Evolutionary conservation across 1,140 invertebrate species (phyloP), one percentile per base, ranked within the genome.

Genomic region (Drosophila lacteicornis): DNA sequence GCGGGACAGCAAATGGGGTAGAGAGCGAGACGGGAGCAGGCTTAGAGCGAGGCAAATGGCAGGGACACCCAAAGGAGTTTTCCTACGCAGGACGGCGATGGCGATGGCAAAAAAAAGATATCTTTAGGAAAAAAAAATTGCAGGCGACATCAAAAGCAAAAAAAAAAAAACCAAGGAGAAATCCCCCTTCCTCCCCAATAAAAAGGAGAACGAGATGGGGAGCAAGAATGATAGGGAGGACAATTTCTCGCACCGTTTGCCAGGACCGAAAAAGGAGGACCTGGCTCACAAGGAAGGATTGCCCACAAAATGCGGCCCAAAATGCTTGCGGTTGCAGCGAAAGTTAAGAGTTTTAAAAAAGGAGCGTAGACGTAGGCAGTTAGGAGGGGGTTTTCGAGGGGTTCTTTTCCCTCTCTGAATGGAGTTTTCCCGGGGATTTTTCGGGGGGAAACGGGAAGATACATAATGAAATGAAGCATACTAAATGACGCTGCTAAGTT

Each of bases 401-500:
- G 7, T 11, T n/a, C 38, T 55, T 55, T 25, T 11, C 6, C 2
- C 22, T 11, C 33, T 19, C 27, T 65, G 15, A 2, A 22, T 33
- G 50, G 57, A n/a, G 36, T 25, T 13, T 36, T 27, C 33, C 38
- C 19, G 42, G 57, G 19, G 22, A n/a, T 22, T 49, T 33, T 38
- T 7, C 27, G 45, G 36, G 51, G 42, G 22, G 25, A 43, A 46
- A 53, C 49, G 65, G 58, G 47, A 60, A 55, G 61, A 68, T 56
- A 88, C 79, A 80, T 87, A 87, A 87, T 87, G 84, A 87, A 87
- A 87, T 87, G 84, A 87, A 87, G 84, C 84, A 87, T 87, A 88
- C 84, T 88, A 87, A 87, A 87, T 87, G 84, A 87, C 77, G 65
- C 80, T 87, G 84, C 84, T 88, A 87, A 87, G 84, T 88, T 87